These are phyloP conservation scores for Conops quadrifasciatus DNA, from an alignment of 2,888 invertebrate species.

Conservation along the genomic window DNA sequence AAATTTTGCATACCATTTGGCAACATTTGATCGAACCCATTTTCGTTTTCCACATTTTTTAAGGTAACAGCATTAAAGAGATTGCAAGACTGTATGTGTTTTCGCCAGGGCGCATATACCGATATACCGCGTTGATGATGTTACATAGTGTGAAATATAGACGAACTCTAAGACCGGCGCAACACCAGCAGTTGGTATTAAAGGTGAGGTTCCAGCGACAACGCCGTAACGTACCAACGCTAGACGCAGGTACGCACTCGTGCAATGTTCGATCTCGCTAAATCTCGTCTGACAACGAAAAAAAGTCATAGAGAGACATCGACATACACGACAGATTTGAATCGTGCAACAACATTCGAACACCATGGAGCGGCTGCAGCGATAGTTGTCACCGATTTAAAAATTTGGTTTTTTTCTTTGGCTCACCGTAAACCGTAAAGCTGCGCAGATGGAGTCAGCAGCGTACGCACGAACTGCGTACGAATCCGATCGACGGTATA, in stretches of 20 bases:
- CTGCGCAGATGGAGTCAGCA: conserved; percentile 26
- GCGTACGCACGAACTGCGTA: conserved; percentile 44
- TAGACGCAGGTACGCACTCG: conserved; percentile 18
- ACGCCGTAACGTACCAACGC: conserved; percentile 20
- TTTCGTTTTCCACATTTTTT: conserved; percentile 4
- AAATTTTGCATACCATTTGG: conserved; percentile 28
- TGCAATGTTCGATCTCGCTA: conserved; percentile 10
- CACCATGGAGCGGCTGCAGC: background rate
- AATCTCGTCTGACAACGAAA: conserved; percentile 9
- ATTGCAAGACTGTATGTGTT: conserved; percentile 6
- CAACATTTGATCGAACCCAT: conserved; percentile 22
- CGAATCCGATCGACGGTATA: conserved; percentile 65
- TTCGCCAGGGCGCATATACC: conserved; percentile 17
- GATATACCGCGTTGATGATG: conserved; percentile 14
- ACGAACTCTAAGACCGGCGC: no score
- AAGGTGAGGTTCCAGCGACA: conserved; percentile 44
- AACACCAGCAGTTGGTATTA: conserved; percentile 20
- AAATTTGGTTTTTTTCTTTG: conserved; percentile 40
- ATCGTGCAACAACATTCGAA: conserved; percentile 27
- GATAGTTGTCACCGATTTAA: conserved; percentile 37
- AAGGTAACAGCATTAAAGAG: conserved; percentile 10
- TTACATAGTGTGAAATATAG: conserved; percentile 13
- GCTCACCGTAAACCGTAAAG: conserved; percentile 33
- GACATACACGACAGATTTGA: conserved; percentile 8
- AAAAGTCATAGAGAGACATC: background rate